Evolutionary conservation across 2,797 vertebrate species (phyloP).

Genomic region (Coracias cyanogaster): DNA sequence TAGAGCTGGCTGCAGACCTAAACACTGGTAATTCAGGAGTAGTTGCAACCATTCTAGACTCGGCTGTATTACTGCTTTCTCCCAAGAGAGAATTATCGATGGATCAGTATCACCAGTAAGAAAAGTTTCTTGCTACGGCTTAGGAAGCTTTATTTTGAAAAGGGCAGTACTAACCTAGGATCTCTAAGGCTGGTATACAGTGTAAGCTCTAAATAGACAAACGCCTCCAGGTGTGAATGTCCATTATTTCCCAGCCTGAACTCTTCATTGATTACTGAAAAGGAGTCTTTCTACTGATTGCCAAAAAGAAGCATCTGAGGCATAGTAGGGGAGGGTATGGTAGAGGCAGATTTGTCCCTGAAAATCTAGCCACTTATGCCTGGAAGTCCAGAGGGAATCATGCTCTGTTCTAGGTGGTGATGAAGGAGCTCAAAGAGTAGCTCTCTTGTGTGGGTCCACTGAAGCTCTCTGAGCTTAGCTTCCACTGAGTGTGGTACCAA

Average conservation of each 20-base stretch:
- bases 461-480: accelerated
- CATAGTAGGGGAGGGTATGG: no score
- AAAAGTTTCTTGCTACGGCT: neutral
- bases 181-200: neutral
- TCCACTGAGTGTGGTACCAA: neutral
- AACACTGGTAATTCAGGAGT: neutral
- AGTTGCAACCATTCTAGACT: neutral
- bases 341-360: neutral
- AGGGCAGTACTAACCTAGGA: neutral
- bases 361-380: accelerated
- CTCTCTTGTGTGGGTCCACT: accelerated
- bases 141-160: neutral
- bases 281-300: neutral
- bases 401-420: accelerated
- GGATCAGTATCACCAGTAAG: neutral
- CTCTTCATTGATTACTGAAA: neutral
- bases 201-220: neutral
- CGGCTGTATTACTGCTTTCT: neutral
- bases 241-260: neutral
- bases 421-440: neutral
- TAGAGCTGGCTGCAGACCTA: neutral
- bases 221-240: neutral
- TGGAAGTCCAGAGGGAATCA: neutral
- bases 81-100: neutral
- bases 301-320: neutral